phyloP scores from a whole-genome alignment of 2,797 vertebrate genomes.

The Simalia tracyae region DNA sequence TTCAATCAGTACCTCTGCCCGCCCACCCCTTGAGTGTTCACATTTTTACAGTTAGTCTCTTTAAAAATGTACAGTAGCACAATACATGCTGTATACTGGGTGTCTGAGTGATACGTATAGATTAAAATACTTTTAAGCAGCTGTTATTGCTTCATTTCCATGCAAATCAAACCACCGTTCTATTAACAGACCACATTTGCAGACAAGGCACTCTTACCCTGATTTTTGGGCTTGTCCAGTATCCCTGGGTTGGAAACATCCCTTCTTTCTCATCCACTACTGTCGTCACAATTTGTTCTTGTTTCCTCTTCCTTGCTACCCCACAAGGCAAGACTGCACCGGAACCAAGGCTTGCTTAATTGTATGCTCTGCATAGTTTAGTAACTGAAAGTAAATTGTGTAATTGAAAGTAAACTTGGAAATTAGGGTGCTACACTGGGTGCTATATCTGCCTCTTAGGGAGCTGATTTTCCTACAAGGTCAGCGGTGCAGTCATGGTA shows the following conservation, averaged over 20 bases:
- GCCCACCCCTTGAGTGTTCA: slow-evolving; percentile 62
- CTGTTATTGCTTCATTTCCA: fast-evolving
- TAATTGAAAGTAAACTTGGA: background rate
- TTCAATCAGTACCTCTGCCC: slow-evolving; percentile 42
- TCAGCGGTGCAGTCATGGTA: background rate
- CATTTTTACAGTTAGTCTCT: slow-evolving; percentile 68
- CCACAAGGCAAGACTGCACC: background rate
- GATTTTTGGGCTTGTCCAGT: background rate
- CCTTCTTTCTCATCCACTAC: background rate
- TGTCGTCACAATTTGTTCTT: background rate
- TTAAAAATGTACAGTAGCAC: slow-evolving; percentile 60
- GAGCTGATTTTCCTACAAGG: background rate
- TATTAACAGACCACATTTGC: background rate
- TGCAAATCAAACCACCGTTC: background rate
- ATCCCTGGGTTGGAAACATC: background rate
- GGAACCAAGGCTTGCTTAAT: no score
- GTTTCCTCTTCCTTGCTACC: background rate
- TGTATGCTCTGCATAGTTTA: no score
- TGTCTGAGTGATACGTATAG: slow-evolving; percentile 66
- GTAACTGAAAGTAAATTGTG: no score
- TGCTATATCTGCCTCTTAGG: background rate
- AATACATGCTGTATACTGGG: slow-evolving; percentile 62
- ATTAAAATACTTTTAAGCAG: slow-evolving; percentile 70
- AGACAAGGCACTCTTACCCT: background rate
- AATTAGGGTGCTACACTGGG: background rate